phyloP scores from a whole-genome alignment of 1,140 invertebrate genomes.

The Apis florea region DNA sequence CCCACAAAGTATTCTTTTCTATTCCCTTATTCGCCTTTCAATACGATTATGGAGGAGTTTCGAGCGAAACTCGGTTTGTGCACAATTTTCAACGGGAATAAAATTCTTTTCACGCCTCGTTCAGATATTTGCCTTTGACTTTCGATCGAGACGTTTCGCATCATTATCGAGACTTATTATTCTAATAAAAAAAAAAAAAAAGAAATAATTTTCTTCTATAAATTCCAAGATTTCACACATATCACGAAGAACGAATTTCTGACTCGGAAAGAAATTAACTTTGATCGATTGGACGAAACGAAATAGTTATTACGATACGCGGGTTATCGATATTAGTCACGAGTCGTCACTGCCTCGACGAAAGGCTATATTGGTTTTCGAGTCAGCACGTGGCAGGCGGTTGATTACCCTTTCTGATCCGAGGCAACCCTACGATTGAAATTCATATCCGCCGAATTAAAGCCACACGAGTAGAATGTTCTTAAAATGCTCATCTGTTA shows the following conservation, averaged over 20 bases:
- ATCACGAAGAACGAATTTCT: no score
- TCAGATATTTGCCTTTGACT: no score
- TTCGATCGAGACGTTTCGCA: no score
- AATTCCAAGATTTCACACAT: no score
- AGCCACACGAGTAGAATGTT: background rate
- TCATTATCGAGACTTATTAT: no score
- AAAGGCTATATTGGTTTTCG: conserved; percentile 74
- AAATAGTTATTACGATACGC: conserved; percentile 72
- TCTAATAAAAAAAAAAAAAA: no score
- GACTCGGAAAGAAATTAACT: no score
- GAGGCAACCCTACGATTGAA: conserved; percentile 32
- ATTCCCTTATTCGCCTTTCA: background rate
- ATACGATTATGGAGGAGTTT: background rate
- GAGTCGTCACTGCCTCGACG: conserved; percentile 68
- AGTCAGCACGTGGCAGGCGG: conserved; percentile 72
- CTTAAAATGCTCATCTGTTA: background rate
- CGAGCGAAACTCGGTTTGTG: background rate
- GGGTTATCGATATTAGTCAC: conserved; percentile 71
- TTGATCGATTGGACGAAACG: background rate
- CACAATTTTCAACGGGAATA: no score
- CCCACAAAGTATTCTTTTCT: background rate
- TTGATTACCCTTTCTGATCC: conserved; percentile 42
- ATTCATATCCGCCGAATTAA: conserved; percentile 9
- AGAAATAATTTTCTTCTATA: no score
- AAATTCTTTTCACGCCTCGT: no score